These are phyloP conservation scores for Agriopis marginaria DNA, from an alignment of 2,888 invertebrate species.

Conservation along the genomic window DNA sequence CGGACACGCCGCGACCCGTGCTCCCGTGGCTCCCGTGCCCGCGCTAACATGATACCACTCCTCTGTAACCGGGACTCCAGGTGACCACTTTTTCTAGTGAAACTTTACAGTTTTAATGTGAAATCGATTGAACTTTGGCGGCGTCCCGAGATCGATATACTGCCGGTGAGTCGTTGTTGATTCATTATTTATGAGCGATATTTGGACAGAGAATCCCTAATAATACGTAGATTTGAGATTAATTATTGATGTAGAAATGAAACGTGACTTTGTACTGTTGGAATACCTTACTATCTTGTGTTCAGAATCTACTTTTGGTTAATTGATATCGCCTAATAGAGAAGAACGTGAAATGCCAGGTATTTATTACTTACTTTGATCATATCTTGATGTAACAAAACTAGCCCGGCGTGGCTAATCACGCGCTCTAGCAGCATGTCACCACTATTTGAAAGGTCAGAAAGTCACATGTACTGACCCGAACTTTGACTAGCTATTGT, in stretches of 20 bases:
- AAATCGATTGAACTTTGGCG: constrained; percentile 68
- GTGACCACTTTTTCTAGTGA: constrained; percentile 66
- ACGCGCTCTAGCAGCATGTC: constrained; percentile 16
- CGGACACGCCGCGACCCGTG: constrained; percentile 62
- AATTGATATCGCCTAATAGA: not conserved
- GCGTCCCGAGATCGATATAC: constrained; percentile 67
- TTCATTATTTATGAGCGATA: constrained; percentile 68
- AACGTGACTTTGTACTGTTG: constrained; percentile 36
- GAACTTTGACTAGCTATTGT: constrained; percentile 22
- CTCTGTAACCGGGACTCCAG: constrained; percentile 67
- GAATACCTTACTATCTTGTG: constrained; percentile 36
- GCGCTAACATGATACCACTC: constrained; percentile 62
- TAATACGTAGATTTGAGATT: constrained; percentile 55
- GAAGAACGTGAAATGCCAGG: too few species aligned
- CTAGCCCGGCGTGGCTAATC: constrained; percentile 30
- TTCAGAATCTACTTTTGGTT: not conserved
- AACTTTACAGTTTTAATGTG: constrained; percentile 68
- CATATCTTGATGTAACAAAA: constrained; percentile 39
- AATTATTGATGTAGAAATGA: constrained; percentile 47
- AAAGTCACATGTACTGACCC: constrained; percentile 38
- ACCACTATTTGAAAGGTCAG: constrained; percentile 39
- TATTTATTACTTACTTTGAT: constrained; percentile 41
- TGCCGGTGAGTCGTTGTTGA: constrained; percentile 61
- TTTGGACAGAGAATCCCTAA: constrained; percentile 57
- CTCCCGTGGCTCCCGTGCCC: constrained; percentile 51